Percentiles rank a stretch among this genome's conserved stretches.
These are phyloP conservation scores for Luffia ferchaultella DNA, from an alignment of 2,888 invertebrate species.

Conservation along the genomic window DNA sequence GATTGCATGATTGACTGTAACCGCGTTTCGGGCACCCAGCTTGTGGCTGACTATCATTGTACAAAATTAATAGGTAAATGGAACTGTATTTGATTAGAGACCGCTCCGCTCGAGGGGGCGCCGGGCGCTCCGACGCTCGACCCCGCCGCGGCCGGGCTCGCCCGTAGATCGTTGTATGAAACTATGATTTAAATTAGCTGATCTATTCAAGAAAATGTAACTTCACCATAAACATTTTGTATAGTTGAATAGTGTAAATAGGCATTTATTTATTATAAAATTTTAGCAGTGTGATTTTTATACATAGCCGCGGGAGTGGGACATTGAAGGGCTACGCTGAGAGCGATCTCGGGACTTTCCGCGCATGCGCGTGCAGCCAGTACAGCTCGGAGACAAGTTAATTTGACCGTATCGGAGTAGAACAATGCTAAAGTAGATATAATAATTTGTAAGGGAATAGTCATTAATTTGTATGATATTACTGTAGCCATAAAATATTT, in stretches of 20 bases:
- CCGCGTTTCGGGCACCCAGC: constrained; percentile 56
- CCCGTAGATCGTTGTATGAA: constrained; percentile 50
- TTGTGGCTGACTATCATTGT: constrained; percentile 57
- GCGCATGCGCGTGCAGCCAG: constrained; percentile 2
- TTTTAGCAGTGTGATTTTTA: constrained; percentile 62
- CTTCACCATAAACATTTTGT: constrained; percentile 63
- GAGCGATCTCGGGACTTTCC: not conserved
- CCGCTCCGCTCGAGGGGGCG: constrained; percentile 9
- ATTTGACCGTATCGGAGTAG: constrained; percentile 59
- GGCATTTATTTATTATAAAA: constrained; percentile 68
- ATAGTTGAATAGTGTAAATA: constrained; percentile 67
- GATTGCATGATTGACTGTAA: constrained; percentile 50
- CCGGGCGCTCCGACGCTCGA: constrained; percentile 8
- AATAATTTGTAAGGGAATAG: constrained; percentile 66
- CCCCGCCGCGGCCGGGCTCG: constrained; percentile 23
- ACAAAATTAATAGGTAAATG: constrained; percentile 51
- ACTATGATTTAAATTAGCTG: constrained; percentile 54
- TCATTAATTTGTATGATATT: constrained; percentile 68
- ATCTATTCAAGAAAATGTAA: constrained; percentile 55
- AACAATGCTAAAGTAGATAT: constrained; percentile 59
- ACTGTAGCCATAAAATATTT: constrained; percentile 56
- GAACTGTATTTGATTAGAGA: constrained; percentile 13
- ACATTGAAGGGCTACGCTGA: constrained; percentile 26
- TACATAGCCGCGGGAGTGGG: constrained; percentile 60
- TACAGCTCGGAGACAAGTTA: constrained; percentile 43